Base-by-base conservation (phyloP, 2,888 invertebrate species). In the Agrochola circellaris region DNA sequence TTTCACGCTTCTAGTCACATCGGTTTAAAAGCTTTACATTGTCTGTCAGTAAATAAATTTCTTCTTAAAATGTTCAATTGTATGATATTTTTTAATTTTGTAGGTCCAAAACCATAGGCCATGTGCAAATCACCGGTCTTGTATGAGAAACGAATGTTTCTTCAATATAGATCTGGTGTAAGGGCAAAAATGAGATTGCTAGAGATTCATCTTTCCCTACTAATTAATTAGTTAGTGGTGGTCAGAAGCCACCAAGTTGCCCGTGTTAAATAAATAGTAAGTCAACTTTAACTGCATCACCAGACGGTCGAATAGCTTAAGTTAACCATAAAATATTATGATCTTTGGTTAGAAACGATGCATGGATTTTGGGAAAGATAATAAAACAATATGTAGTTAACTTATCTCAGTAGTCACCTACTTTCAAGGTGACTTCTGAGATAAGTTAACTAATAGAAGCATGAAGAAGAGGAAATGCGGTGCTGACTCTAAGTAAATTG, bases 221-320 rank as follows among this genome's bases (percentile, higher is more conserved):
- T 34, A 48, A 62, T 45, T 75, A 51, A 77, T 83, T 78, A 23
- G 34, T 58, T 60, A 51, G 77, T 42, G 23, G 78, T 54, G 77
- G 78, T 78, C 83, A 77, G 51, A 64, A 9, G 77, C 58, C 48
- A 77, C n/a, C n/a, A n/a, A n/a, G 78, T 51, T n/a, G 62, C 30
- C 64, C 20, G 56, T 34, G 62, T 82, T 82, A 75, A 62, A 42
- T 62, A 78, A 34, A 34, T 34, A 3, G 73, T 42, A 68, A 62
- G 68, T 62, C 34, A 30, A 74, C 75, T 74, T 51, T 30, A 73
- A 73, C n/a, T 51, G 30, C 58, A 13, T 30, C 51, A 42, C n/a
- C 73, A 73, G 72, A 72, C 51, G 48, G 38, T 30, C 20, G 38
- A 72, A 30, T 71, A n/a, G 34, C 38, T n/a, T 54, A 20, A 71